Percentiles rank a stretch among this genome's conserved stretches.
These are phyloP conservation scores for Mnemiopsis leidyi DNA, from an alignment of 37 sponge, comb jelly and placozoan genomes.

Conservation along the genomic window DNA sequence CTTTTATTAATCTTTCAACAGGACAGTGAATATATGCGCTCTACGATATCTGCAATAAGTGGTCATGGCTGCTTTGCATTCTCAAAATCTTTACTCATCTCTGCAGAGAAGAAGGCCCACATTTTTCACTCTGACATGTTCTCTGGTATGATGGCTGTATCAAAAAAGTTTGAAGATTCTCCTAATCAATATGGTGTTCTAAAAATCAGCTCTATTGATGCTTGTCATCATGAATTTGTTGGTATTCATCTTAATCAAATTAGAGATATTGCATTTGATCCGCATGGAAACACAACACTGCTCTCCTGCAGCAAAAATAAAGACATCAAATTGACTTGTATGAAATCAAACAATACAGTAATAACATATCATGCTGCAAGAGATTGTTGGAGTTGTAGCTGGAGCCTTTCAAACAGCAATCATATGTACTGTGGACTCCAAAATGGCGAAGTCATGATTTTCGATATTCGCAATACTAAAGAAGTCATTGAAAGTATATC, in stretches of 20 bases:
- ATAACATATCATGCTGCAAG: not conserved
- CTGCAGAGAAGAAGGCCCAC: slow-evolving; percentile 25
- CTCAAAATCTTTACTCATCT: not conserved
- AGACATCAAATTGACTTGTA: slow-evolving; percentile 30
- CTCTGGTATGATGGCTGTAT: slow-evolving; percentile 45
- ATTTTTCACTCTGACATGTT: not conserved
- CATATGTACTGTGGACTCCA: slow-evolving; percentile 51
- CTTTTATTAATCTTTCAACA: no score
- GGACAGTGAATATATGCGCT: not conserved
- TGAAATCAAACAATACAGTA: slow-evolving; percentile 48
- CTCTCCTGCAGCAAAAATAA: slow-evolving; percentile 45
- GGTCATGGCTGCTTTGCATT: slow-evolving; percentile 34
- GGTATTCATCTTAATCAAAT: not conserved
- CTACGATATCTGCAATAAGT: not conserved
- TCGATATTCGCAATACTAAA: slow-evolving; percentile 32
- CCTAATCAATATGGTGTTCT: not conserved
- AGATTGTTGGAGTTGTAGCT: slow-evolving; percentile 62
- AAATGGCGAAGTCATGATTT: slow-evolving; percentile 39
- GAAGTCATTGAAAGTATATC: slow-evolving; percentile 8
- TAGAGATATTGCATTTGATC: slow-evolving; percentile 46
- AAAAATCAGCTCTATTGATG: slow-evolving; percentile 38
- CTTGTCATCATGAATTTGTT: slow-evolving; percentile 53
- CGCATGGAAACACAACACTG: slow-evolving; percentile 31
- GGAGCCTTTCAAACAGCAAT: not conserved
- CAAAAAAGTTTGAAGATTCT: slow-evolving; percentile 39